Conservation (phyloP, 2,113 vertebrate species). For the Bostrychus sinensis region DNA sequence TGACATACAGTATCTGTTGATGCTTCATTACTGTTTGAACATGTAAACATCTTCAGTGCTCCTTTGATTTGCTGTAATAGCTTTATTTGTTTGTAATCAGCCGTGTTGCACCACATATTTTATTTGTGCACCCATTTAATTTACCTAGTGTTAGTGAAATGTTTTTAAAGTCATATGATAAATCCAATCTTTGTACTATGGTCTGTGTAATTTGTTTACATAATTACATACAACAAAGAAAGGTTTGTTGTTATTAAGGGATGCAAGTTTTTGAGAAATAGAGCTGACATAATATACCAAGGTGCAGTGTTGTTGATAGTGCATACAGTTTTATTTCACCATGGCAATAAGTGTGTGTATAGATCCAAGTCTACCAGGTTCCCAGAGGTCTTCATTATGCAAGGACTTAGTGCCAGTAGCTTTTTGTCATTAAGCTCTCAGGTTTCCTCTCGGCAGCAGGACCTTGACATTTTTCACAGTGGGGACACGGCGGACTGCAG, state of each 20-base stretch:
- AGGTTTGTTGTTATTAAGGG: not conserved
- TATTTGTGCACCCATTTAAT: constrained; percentile 2
- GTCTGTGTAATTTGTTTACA: not conserved
- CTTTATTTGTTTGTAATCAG: constrained; percentile 39
- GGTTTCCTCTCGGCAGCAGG: constrained; percentile 19
- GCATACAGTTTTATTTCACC: not conserved
- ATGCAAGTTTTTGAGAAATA: not conserved
- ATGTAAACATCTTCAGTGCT: constrained; percentile 25
- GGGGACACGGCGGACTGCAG: constrained; percentile 9
- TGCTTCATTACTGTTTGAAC: constrained; percentile 15
- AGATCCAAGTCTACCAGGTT: constrained; percentile 19
- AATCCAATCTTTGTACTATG: not conserved
- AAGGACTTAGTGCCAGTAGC: constrained; percentile 31
- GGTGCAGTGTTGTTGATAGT: not conserved
- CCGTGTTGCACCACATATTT: constrained; percentile 22
- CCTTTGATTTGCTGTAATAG: constrained; percentile 23
- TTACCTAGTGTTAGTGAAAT: not conserved
- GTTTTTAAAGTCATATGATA: not conserved
- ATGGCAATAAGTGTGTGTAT: constrained; percentile 3
- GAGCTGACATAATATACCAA: not conserved
- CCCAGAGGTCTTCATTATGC: constrained; percentile 59
- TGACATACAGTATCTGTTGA: constrained; percentile 34
- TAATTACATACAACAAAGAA: constrained; percentile 6
- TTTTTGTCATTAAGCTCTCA: constrained; percentile 36
- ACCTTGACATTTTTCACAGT: constrained; percentile 30